phyloP scores from a whole-genome alignment of 2,888 invertebrate genomes.

The Macrosoma leucophasiata region DNA sequence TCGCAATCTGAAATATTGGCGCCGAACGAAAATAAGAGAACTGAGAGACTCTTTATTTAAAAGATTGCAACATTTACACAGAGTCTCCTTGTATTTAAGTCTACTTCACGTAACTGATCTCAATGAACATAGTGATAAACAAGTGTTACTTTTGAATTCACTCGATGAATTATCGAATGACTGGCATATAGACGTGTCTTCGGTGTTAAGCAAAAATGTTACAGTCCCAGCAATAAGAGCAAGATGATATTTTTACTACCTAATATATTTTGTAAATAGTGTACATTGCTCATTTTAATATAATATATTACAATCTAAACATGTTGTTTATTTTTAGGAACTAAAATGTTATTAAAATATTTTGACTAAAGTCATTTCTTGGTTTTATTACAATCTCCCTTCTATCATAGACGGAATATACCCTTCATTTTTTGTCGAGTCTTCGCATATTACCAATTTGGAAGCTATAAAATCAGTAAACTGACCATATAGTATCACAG shows the following conservation, averaged over 20 bases:
- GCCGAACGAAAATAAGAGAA: conserved; percentile 43
- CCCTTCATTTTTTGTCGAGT: conserved; percentile 13
- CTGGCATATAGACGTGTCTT: conserved; percentile 50
- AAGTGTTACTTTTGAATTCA: conserved; percentile 38
- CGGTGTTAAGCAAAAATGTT: conserved; percentile 44
- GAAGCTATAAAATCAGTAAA: neutral
- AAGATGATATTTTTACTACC: conserved; percentile 40
- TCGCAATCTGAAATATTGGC: conserved; percentile 71
- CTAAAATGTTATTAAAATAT: conserved; percentile 50
- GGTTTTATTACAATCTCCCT: no score
- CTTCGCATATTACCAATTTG: neutral
- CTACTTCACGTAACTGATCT: conserved; percentile 53
- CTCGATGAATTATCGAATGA: conserved; percentile 43
- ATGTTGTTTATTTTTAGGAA: conserved; percentile 59
- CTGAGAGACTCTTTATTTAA: conserved; percentile 49
- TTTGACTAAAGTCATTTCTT: no score
- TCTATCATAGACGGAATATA: no score
- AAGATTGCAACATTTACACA: conserved; percentile 57
- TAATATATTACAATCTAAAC: conserved; percentile 35
- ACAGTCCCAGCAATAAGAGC: conserved; percentile 24
- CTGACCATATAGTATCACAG: no score
- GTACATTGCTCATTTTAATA: conserved; percentile 60
- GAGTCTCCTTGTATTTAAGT: conserved; percentile 52
- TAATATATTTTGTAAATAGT: conserved; percentile 55
- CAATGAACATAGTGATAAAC: conserved; percentile 37